phyloP scores from a whole-genome alignment of 2,888 invertebrate genomes.

The Apamea monoglypha region DNA sequence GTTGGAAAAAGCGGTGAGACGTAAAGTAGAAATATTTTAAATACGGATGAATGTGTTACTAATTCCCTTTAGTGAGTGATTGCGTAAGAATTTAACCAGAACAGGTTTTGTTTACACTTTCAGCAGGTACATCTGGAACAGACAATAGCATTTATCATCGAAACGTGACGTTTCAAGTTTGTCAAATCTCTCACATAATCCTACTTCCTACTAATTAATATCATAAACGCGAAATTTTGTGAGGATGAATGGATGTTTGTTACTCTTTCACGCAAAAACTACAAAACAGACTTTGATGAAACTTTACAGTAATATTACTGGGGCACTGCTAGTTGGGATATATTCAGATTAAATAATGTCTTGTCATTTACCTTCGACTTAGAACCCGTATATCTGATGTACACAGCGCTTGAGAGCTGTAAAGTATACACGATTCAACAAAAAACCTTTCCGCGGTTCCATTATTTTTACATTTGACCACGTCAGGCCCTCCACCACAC shows the following conservation, averaged over 20 bases:
- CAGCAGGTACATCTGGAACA: background rate
- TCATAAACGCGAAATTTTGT: too few relatives aligned
- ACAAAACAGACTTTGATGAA: too few relatives aligned
- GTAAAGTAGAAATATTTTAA: background rate
- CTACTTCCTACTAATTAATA: too few relatives aligned
- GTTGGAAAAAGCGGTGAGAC: background rate
- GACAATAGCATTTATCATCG: background rate
- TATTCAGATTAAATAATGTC: background rate
- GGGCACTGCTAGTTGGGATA: background rate
- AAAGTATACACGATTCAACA: constrained; percentile 12
- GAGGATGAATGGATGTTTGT: too few relatives aligned
- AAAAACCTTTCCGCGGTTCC: background rate
- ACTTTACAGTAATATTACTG: too few relatives aligned
- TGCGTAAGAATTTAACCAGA: background rate
- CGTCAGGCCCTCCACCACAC: constrained; percentile 19
- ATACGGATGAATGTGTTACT: background rate
- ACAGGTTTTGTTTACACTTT: background rate
- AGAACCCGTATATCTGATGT: constrained; percentile 8
- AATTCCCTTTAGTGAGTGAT: background rate
- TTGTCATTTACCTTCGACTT: background rate
- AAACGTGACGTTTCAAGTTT: background rate
- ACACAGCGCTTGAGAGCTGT: background rate
- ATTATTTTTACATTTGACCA: constrained; percentile 43
- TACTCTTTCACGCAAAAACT: too few relatives aligned
- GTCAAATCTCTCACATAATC: background rate